Evolutionary conservation across 2,113 vertebrate genomes (phyloP).

Genomic region (Pygathrix nemaeus): DNA sequence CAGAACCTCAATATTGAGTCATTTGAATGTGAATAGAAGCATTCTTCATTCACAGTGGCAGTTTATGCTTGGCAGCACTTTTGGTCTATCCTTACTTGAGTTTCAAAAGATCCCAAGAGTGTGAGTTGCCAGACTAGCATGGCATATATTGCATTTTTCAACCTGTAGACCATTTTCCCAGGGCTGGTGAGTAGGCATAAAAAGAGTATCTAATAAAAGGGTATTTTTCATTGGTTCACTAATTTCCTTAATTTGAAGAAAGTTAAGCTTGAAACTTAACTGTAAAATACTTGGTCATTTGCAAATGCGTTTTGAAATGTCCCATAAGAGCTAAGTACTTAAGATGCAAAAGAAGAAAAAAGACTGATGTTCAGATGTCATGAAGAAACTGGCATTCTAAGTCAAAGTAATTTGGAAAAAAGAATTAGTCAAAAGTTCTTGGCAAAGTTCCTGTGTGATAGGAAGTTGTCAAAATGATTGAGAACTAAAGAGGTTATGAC

Average conservation of each 20-base stretch:
- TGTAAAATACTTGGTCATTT: not conserved
- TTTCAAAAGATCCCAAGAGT: not conserved
- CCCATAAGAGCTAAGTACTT: not conserved
- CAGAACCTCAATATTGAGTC: not conserved
- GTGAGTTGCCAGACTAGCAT: not conserved
- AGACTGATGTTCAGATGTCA: not conserved
- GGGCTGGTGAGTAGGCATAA: not conserved
- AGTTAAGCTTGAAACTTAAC: not conserved
- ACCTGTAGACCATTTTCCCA: not conserved
- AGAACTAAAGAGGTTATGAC: not conserved
- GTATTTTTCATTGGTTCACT: not conserved
- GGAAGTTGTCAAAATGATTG: not conserved
- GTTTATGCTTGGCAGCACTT: not conserved
- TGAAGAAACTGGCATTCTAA: not conserved
- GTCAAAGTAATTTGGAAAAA: not conserved
- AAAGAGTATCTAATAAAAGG: not conserved
- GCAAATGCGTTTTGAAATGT: not conserved
- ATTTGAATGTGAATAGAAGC: not conserved
- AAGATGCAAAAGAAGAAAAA: not conserved
- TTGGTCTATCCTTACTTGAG: not conserved
- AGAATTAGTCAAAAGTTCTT: not conserved
- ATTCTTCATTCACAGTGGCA: not conserved
- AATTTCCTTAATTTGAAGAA: not conserved
- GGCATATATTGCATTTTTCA: not conserved
- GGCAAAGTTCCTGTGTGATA: not conserved